Evolutionary conservation across 2,797 vertebrate genomes (phyloP).

Genomic region (Rhodeus uyekii): DNA sequence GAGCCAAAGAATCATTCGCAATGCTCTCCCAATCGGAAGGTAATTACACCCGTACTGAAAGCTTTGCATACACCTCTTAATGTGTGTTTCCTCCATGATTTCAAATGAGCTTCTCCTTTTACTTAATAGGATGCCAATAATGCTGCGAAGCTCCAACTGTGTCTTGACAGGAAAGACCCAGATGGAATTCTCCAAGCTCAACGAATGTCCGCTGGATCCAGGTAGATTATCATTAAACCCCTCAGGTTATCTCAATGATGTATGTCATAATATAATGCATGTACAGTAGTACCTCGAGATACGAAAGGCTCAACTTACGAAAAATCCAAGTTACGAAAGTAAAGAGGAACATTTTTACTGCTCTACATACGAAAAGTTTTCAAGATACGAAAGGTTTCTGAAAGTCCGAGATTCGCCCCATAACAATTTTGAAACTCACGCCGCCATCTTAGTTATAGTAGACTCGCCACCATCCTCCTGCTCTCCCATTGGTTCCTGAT

Average conservation of each 20-base stretch:
- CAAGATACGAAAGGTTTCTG: too few relatives aligned
- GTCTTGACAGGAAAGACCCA: slow-evolving; percentile 94
- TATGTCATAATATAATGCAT: not conserved
- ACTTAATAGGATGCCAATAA: slow-evolving; percentile 92
- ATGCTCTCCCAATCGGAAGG: slow-evolving; percentile 94
- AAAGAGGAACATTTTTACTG: too few relatives aligned
- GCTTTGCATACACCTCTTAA: not conserved
- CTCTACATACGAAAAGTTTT: too few relatives aligned
- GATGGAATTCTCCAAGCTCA: slow-evolving; percentile 94
- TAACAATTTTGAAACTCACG: too few relatives aligned
- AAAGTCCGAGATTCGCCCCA: too few relatives aligned
- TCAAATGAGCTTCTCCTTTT: not conserved
- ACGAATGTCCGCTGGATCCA: slow-evolving; percentile 97
- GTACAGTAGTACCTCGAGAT: too few relatives aligned
- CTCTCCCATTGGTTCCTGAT: too few relatives aligned
- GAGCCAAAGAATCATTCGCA: slow-evolving; percentile 97
- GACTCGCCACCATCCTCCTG: too few relatives aligned
- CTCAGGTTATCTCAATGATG: not conserved
- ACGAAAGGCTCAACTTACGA: too few relatives aligned
- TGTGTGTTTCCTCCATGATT: not conserved
- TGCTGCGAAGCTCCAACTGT: slow-evolving; percentile 97
- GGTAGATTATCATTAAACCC: slow-evolving; percentile 70
- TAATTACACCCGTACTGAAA: slow-evolving; percentile 54
- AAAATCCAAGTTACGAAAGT: too few relatives aligned
- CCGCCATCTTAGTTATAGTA: too few relatives aligned